Evolutionary conservation across 2,888 invertebrate genomes (phyloP).

Genomic region (Tubulanus polymorphus): DNA sequence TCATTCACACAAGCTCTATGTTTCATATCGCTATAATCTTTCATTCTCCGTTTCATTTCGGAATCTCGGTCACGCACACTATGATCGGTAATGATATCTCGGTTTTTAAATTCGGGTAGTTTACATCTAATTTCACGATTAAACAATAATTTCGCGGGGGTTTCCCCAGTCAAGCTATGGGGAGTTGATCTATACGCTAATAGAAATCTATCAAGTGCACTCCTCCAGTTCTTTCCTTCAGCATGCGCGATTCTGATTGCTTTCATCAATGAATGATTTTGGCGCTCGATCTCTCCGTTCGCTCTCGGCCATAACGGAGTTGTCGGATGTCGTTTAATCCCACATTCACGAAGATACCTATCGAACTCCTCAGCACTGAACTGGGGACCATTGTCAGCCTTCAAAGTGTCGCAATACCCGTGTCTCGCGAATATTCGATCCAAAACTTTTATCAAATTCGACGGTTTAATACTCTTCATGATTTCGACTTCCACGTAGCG

Average conservation of each 20-base stretch:
- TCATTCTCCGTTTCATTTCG: conserved; percentile 3
- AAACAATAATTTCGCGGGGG: conserved; percentile 6
- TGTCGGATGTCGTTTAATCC: conserved; percentile 14
- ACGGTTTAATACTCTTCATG: background rate
- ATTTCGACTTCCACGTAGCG: conserved; percentile 6
- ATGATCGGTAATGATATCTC: background rate
- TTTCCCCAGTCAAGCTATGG: conserved; percentile 19
- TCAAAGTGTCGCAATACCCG: conserved; percentile 5
- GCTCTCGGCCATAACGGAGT: conserved; percentile 21
- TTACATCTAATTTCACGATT: conserved; percentile 1
- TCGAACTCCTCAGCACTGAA: conserved; percentile 18
- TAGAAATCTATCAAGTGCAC: conserved; percentile 17
- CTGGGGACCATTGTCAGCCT: conserved; percentile 21
- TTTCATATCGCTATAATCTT: conserved; percentile 9
- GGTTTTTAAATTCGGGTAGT: background rate
- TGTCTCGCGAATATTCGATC: conserved; percentile 3
- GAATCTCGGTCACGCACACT: background rate
- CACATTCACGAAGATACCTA: conserved; percentile 14
- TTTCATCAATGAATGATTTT: conserved; percentile 23
- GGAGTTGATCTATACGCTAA: conserved; percentile 20
- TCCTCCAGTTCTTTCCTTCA: conserved; percentile 14
- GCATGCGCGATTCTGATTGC: conserved; percentile 18
- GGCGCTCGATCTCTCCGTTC: conserved; percentile 23
- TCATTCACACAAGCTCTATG: conserved; percentile 6
- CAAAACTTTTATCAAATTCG: background rate